Evolutionary conservation across 2,797 vertebrate genomes (phyloP).

Genomic region (Poeciliopsis gracilis): DNA sequence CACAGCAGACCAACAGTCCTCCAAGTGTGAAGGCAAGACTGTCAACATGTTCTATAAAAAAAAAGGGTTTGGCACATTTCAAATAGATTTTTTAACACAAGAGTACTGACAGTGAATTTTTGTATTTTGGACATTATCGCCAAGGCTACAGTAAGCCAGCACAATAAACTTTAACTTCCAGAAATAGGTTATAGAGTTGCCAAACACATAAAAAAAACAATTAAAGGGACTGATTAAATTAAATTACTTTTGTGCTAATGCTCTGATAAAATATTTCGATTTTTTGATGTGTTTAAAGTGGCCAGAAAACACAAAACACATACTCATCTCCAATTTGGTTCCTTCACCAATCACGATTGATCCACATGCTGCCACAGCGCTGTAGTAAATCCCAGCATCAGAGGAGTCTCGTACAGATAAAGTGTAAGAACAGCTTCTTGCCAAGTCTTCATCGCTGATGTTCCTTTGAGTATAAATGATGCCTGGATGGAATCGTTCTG

Average conservation of each 20-base stretch:
- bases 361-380: conserved; percentile 57
- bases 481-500: conserved; percentile 8
- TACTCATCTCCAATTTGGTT: conserved; percentile 49
- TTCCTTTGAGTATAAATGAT: conserved; percentile 20
- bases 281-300: not conserved
- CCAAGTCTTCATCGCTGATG: not conserved
- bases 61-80: not conserved
- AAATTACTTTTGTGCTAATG: not conserved
- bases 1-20: conserved; percentile 25
- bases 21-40: not conserved
- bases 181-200: not conserved
- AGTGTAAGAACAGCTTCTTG: conserved; percentile 42
- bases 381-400: conserved; percentile 37
- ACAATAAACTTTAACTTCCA: not conserved
- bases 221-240: not conserved
- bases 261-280: not conserved
- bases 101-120: not conserved
- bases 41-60: not conserved
- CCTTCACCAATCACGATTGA: conserved; percentile 62
- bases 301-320: conserved; percentile 5
- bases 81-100: not conserved
- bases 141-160: not conserved
- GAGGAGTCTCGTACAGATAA: conserved; percentile 32
- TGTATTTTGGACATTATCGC: not conserved
- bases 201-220: not conserved